A percentile compares a stretch with the other conserved stretches of the same genome.
Conservation (phyloP, 1,140 invertebrate genomes). For the Metaphire vulgaris region DNA sequence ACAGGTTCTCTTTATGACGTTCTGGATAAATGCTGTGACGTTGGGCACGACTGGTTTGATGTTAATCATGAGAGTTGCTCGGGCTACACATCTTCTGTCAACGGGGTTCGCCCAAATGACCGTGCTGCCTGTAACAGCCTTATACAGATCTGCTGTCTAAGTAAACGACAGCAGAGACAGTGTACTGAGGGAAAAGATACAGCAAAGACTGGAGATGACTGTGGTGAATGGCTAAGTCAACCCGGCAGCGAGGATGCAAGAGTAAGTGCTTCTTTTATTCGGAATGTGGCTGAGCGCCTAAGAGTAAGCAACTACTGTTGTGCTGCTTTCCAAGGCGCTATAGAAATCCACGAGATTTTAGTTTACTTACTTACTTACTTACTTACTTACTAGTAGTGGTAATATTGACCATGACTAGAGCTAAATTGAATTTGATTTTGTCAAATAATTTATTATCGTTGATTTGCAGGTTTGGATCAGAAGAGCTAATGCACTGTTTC, state of each 20-base stretch:
- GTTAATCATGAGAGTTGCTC: neutral
- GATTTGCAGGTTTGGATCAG: no score
- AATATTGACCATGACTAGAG: no score
- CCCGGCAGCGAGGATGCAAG: conserved; percentile 17
- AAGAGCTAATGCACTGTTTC: no score
- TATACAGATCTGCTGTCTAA: conserved; percentile 45
- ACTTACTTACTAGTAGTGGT: no score
- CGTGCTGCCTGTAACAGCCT: conserved; percentile 34
- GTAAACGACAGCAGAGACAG: conserved; percentile 39
- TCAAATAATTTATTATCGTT: no score
- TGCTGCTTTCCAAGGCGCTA: no score
- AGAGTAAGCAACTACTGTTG: no score
- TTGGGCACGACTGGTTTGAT: neutral
- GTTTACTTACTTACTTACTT: no score
- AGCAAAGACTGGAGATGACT: conserved; percentile 35
- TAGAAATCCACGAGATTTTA: no score
- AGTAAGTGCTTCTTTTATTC: no score
- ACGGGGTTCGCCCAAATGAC: neutral
- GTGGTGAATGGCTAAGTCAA: conserved; percentile 27
- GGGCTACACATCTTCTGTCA: neutral
- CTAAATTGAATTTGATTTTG: no score
- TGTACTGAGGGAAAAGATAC: conserved; percentile 41
- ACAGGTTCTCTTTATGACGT: neutral
- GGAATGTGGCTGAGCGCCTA: no score
- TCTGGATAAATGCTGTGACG: neutral